Base-by-base conservation (phyloP, 1,140 invertebrate genomes). In the Brachionus paranguensis region DNA sequence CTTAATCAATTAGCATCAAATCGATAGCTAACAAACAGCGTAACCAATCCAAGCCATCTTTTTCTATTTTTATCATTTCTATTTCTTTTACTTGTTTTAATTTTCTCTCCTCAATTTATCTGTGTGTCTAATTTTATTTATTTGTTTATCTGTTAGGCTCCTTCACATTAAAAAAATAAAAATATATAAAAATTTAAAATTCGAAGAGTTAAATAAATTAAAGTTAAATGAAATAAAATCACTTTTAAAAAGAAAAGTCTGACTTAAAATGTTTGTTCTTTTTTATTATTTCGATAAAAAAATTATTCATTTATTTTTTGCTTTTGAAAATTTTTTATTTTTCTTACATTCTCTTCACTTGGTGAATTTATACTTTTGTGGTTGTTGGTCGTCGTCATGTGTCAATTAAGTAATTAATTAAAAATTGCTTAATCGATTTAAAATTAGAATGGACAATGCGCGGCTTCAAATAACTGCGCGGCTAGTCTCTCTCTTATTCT, bases 341-440 rank as follows among this genome's bases (percentile, higher is more conserved):
- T n/a, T n/a, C n/a, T n/a, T n/a, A n/a, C n/a, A n/a, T n/a, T n/a
- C n/a, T n/a, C n/a, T n/a, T n/a, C n/a, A n/a, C n/a, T n/a, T n/a
- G n/a, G n/a, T n/a, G n/a, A n/a, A n/a, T n/a, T n/a, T n/a, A 68
- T 68, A 68, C 17, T 27, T 33, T 12, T n/a, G 24, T 24, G 1
- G 33, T 24, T 24, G 24, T 24, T 24, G 24, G 24, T 29, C 2
- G 33, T 24, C 27, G 33, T 68, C 27, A 68, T 68, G 33, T 68
- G 65, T 68, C 65, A 68, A 68, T 33, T 68, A 29, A 14, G 65
- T 60, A 60, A 60, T 60, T 60, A 60, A 68, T 68, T 33, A 68
- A n/a, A 33, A 68, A 68, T 68, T 68, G 24, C 65, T 68, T 68
- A 68, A 68, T 68, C 65, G 65, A 68, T 68, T 68, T 68, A 68